phyloP scores from a whole-genome alignment of 2,797 vertebrate species.

The Podarcis lilfordi region DNA sequence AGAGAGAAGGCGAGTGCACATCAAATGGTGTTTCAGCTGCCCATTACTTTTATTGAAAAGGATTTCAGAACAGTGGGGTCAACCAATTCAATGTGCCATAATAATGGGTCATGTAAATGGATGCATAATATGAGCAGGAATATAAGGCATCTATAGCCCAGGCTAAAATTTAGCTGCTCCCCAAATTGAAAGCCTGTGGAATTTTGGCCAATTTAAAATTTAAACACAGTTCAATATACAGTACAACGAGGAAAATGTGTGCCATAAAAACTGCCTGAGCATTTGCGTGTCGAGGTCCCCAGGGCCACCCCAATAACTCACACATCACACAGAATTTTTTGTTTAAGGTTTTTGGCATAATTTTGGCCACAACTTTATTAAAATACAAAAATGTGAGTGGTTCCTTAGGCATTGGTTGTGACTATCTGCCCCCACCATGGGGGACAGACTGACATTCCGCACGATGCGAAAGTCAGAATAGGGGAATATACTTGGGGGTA shows the following conservation, averaged over 20 bases:
- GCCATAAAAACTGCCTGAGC: too few relatives aligned
- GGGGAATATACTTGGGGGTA: too few relatives aligned
- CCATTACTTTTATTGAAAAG: constrained; percentile 1
- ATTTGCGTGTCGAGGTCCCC: too few relatives aligned
- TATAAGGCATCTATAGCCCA: background rate
- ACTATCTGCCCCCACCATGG: too few relatives aligned
- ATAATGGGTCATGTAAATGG: background rate
- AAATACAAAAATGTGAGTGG: too few relatives aligned
- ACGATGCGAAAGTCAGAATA: too few relatives aligned
- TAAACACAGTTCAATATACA: background rate
- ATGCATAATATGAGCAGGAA: background rate
- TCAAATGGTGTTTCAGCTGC: background rate
- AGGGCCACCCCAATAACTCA: too few relatives aligned
- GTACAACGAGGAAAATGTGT: background rate
- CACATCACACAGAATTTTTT: too few relatives aligned
- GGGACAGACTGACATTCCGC: too few relatives aligned
- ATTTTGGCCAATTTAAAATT: background rate
- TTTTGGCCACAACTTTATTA: too few relatives aligned
- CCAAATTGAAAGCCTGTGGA: background rate
- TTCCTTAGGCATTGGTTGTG: too few relatives aligned
- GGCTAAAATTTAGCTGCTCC: background rate
- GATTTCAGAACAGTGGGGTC: background rate
- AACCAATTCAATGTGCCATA: background rate
- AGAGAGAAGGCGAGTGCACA: background rate
- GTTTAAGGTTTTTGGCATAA: too few relatives aligned